A percentile compares a stretch with the other conserved stretches of the same genome.
Conservation (phyloP, 2,888 invertebrate species). For the Plebejus argus region DNA sequence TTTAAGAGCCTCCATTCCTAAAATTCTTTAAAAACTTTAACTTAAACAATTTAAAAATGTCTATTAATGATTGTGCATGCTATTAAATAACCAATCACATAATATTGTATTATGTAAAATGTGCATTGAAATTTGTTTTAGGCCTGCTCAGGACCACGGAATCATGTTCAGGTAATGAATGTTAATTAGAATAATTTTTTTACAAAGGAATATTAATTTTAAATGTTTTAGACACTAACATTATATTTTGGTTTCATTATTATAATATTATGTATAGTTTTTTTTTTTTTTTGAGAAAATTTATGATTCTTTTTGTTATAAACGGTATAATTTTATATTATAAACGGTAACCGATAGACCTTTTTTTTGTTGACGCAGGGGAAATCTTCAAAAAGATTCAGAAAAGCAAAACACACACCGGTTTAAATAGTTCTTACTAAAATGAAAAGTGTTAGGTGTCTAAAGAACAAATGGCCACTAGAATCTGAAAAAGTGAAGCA, state of each 20-base stretch:
- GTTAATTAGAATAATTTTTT: background rate
- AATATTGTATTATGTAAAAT: background rate
- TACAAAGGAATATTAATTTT: background rate
- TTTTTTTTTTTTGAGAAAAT: no score
- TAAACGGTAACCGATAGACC: background rate
- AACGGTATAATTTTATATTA: no score
- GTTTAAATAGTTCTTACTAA: background rate
- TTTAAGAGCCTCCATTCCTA: no score
- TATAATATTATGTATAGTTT: no score
- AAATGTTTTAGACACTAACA: background rate
- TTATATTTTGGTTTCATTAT: no score
- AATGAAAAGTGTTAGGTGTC: background rate
- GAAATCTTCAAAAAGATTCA: no score
- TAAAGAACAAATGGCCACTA: background rate
- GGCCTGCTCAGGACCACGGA: constrained; percentile 70
- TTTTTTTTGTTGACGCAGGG: no score
- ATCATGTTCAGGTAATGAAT: constrained; percentile 66
- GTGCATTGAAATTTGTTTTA: constrained; percentile 70
- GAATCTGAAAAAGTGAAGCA: background rate
- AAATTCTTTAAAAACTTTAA: no score
- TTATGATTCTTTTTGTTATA: no score
- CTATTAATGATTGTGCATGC: no score
- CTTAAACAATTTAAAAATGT: no score
- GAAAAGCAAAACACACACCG: background rate
- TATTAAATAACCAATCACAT: no score